Base-by-base conservation (phyloP, 2,113 vertebrate species). In the Pica pica region DNA sequence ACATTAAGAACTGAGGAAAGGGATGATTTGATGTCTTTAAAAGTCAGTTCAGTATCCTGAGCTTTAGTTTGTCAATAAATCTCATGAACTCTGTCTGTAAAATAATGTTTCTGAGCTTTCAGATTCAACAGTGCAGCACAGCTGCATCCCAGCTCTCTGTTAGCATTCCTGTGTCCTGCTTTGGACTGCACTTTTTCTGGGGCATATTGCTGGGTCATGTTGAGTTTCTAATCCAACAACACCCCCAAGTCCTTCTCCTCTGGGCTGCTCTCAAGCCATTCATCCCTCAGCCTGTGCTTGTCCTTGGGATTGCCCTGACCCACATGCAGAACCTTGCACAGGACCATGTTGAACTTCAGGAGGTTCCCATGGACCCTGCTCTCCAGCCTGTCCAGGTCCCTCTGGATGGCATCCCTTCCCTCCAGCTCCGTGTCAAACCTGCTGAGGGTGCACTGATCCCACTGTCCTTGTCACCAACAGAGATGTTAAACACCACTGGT, bases 401-500 rank as follows among this genome's bases (percentile, higher is more conserved):
- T 61, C 22, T 63, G 83, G 26, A 22, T 19, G 23, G 16, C 35
- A 30, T 44, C 6, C 23, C 49, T 63, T 21, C 33, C 28, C 42
- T 76, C 19, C 49, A n/a, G 73, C 33, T 22, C 1, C 0, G 23
- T 30, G 56, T n/a, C 10, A 50, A 4, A 50, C 42, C 33, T 39
- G 77, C 63, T 57, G 24, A 44, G 63, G 37, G 11, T 37, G 42
- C 28, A 1, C 28, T 57, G 71, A 18, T 31, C 16, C 28, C 13
- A 1, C 49, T 63, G 76, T n/a, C 31, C 68, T 1, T 2, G 3
- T 30, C 31, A 6, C 35, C 63, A 30, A 3, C 31, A 76, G n/a
- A 23, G 42, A 4, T 4, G 0, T 39, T 11, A 16, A 63, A 39
- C 13, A 13, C 2, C 42, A 3, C 31, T 5, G 6, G 26, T 49